A percentile compares a stretch with the other conserved stretches of the same genome.
Evolutionary conservation across 2,113 vertebrate species (phyloP).

Genomic region (Brachyistius frenatus): DNA sequence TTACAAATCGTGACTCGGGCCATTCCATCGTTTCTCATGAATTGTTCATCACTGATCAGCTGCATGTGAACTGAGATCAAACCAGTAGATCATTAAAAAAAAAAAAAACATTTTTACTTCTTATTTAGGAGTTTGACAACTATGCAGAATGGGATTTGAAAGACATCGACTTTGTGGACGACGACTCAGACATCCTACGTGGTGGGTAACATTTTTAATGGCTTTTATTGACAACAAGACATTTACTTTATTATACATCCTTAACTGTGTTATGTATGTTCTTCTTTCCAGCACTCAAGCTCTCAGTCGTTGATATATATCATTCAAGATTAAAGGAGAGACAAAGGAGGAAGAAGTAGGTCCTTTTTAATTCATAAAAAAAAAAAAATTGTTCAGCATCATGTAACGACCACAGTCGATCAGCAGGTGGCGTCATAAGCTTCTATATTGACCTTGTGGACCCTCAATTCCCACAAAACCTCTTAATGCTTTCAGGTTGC

Average conservation of each 20-base stretch:
- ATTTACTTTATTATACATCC: background rate
- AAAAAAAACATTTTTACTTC: conserved; percentile 17
- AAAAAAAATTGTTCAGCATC: background rate
- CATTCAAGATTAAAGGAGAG: conserved; percentile 97
- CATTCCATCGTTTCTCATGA: background rate
- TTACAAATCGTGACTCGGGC: conserved; percentile 17
- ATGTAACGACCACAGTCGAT: conserved; percentile 28
- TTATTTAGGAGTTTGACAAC: conserved; percentile 97
- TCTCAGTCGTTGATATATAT: conserved; percentile 98
- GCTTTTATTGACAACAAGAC: background rate
- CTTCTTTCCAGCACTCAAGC: conserved; percentile 90
- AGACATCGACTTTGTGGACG: conserved; percentile 99
- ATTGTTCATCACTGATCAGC: conserved; percentile 10
- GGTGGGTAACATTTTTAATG: conserved; percentile 81
- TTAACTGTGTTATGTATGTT: background rate
- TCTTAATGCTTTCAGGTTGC: conserved; percentile 22
- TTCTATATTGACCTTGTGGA: background rate
- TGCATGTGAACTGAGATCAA: background rate
- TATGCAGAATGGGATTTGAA: conserved; percentile 99
- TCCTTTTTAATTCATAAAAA: conserved; percentile 48
- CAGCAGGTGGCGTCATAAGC: conserved; percentile 69
- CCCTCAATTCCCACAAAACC: background rate
- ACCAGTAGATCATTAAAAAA: background rate
- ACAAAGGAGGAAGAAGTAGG: conserved; percentile 97
- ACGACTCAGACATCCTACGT: conserved; percentile 96